Conservation (phyloP, 2,797 vertebrate genomes). For the Molothrus ater region DNA sequence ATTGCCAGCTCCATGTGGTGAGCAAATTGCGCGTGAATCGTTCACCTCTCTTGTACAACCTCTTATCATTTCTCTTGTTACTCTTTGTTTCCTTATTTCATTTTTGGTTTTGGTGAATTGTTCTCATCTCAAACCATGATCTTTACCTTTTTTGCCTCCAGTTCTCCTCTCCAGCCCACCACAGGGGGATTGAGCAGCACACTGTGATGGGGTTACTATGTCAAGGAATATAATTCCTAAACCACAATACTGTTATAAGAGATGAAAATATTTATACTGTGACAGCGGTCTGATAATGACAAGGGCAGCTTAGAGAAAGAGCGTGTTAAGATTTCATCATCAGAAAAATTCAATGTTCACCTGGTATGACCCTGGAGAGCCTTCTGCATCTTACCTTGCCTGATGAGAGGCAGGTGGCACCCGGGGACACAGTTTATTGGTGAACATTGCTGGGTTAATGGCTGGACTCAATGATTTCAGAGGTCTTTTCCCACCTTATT, state of each 20-base stretch:
- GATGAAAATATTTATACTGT: neutral
- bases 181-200: accelerated
- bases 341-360: neutral
- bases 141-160: neutral
- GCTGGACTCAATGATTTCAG: neutral
- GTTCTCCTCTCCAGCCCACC: neutral
- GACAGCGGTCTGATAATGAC: neutral
- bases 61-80: neutral
- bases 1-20: neutral
- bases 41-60: neutral
- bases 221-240: neutral
- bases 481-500: neutral
- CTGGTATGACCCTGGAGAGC: neutral
- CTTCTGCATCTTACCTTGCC: neutral
- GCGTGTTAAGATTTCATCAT: neutral
- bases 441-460: neutral
- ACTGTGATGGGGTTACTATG: neutral
- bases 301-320: neutral
- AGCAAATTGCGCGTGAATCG: accelerated
- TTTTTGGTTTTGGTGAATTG: neutral
- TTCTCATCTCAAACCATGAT: neutral
- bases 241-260: neutral
- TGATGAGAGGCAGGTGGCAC: too few species aligned
- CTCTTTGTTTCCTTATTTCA: neutral
- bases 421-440: too few species aligned